phyloP scores from a whole-genome alignment of 2,797 vertebrate species.

The Premnoplex brunnescens region DNA sequence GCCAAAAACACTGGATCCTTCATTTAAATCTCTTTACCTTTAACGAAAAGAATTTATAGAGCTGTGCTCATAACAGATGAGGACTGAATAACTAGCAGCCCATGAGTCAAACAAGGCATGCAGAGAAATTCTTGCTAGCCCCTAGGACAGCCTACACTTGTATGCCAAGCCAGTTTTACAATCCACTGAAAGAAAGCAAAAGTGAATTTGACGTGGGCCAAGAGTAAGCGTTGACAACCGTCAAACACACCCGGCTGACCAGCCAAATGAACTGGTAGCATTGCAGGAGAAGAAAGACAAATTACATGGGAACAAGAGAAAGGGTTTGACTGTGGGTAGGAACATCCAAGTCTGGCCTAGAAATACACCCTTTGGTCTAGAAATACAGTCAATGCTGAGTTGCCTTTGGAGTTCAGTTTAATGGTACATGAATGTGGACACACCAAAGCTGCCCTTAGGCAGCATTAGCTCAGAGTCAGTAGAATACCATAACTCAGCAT shows the following conservation, averaged over 20 bases:
- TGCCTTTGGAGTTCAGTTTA: not conserved
- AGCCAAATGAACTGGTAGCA: not conserved
- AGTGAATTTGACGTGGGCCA: not conserved
- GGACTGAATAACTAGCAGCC: not conserved
- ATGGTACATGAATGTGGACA: not conserved
- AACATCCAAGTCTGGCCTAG: not conserved
- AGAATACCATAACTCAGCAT: rapidly evolving
- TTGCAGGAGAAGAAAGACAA: not conserved
- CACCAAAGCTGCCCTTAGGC: not conserved
- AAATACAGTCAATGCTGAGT: not conserved
- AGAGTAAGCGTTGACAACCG: not conserved
- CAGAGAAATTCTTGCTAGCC: not conserved
- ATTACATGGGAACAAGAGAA: not conserved
- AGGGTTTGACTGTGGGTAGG: not conserved
- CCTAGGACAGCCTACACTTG: not conserved
- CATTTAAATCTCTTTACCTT: not conserved
- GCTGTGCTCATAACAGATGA: not conserved
- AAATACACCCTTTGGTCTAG: not conserved
- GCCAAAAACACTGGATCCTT: not conserved
- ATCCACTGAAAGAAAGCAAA: not conserved
- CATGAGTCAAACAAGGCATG: not conserved
- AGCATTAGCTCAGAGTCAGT: not conserved
- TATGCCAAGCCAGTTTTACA: not conserved
- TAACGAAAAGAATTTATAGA: not conserved
- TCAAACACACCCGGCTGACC: not conserved